Conservation (phyloP, 2,888 invertebrate species). For the Apotomis betuletana region DNA sequence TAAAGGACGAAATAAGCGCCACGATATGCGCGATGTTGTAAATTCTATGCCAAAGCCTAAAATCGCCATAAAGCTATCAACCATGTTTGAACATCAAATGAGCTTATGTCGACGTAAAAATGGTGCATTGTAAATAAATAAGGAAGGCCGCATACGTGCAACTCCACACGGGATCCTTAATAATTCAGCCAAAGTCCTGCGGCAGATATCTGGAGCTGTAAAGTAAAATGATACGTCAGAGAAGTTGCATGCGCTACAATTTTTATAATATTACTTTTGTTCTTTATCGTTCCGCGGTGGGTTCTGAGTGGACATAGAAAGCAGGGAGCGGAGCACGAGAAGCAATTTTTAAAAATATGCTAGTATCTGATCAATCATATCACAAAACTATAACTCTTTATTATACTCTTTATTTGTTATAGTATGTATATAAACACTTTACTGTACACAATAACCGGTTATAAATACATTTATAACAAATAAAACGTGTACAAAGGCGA, state of each 20-base stretch:
- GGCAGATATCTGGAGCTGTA: conserved; percentile 28
- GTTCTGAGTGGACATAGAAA: too few species aligned
- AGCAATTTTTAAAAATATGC: too few species aligned
- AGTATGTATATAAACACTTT: too few species aligned
- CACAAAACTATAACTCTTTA: too few species aligned
- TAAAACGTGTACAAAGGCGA: too few species aligned
- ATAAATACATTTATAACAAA: too few species aligned
- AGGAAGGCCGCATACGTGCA: conserved; percentile 29
- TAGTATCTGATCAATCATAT: too few species aligned
- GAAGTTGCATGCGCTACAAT: conserved; percentile 6
- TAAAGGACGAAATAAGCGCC: too few species aligned
- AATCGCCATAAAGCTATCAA: conserved; percentile 1
- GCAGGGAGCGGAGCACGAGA: too few species aligned
- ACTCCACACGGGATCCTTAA: conserved; percentile 14
- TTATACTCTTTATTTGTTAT: too few species aligned
- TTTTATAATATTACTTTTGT: not conserved
- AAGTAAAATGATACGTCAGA: conserved; percentile 18
- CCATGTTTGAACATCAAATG: not conserved
- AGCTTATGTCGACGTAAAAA: conserved; percentile 25
- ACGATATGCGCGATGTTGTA: not conserved
- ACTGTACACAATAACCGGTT: too few species aligned
- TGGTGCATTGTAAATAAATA: conserved; percentile 33
- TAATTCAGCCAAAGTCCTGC: conserved; percentile 26
- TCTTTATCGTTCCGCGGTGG: not conserved
- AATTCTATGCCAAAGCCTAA: not conserved